A percentile compares a stretch with the other conserved stretches of the same genome.
Evolutionary conservation across 2,113 vertebrate genomes (phyloP).

Genomic region (Engystomops pustulosus): DNA sequence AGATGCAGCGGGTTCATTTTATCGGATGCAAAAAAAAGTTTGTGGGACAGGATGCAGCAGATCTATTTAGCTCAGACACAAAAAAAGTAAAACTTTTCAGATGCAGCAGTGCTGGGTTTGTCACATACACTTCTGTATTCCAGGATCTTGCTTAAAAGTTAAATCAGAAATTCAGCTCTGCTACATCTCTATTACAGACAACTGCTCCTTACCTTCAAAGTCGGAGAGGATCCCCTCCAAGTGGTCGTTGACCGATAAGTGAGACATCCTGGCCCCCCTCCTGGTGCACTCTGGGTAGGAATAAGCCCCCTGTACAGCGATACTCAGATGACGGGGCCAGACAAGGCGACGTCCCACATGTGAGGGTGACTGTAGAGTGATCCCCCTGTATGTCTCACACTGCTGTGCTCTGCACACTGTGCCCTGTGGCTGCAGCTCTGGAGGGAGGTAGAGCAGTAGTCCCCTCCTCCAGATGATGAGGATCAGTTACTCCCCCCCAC

Average conservation of each 20-base stretch:
- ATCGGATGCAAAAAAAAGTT: too few species aligned
- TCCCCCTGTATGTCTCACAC: not conserved
- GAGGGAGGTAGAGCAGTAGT: not conserved
- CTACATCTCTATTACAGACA: not conserved
- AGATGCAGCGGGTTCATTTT: too few species aligned
- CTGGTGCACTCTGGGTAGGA: slow-evolving; percentile 45
- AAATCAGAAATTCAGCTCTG: not conserved
- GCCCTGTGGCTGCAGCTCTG: not conserved
- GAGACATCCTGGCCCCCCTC: slow-evolving; percentile 72
- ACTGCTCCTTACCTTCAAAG: slow-evolving; percentile 78
- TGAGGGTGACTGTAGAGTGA: not conserved
- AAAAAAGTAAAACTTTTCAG: not conserved
- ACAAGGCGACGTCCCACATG: not conserved
- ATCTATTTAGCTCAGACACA: too few species aligned
- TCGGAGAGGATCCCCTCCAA: slow-evolving; percentile 84
- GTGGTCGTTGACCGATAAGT: slow-evolving; percentile 80
- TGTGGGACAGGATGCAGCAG: not conserved
- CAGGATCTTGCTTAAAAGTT: too few species aligned
- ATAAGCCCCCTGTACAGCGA: slow-evolving; percentile 20
- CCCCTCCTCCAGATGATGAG: slow-evolving; percentile 7
- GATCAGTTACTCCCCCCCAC: slow-evolving; percentile 49
- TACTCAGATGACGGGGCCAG: not conserved
- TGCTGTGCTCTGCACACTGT: not conserved
- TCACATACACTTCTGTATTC: too few species aligned
- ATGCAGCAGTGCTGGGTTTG: not conserved